These are phyloP conservation scores for Sanderia malayensis DNA, from an alignment of 30 jellyfish, hydroid and myxozoan genomes.

Conservation along the genomic window DNA sequence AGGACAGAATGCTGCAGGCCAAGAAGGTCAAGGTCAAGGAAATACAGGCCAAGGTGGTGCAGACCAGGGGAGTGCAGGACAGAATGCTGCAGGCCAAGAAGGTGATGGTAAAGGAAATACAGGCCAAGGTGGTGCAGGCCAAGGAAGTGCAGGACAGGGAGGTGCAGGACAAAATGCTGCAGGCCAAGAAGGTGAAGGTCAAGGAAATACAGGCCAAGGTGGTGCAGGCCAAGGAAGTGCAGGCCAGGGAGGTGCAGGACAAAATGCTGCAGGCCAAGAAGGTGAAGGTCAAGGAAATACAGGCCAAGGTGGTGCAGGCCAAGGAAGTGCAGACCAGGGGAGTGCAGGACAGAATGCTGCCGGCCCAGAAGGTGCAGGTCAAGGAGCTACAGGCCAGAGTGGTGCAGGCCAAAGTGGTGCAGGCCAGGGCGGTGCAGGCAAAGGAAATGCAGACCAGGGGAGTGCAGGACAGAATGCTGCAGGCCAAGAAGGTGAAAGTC, in stretches of 20 bases:
- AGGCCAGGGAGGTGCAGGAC: not conserved
- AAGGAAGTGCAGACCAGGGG: not conserved
- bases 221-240: not conserved
- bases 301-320: not conserved
- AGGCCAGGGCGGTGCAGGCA: slow-evolving; percentile 31
- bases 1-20: not conserved
- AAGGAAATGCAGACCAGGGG: not conserved
- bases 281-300: not conserved
- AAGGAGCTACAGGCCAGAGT: not conserved
- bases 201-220: not conserved
- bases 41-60: no score
- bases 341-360: not conserved
- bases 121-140: not conserved
- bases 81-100: not conserved
- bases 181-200: not conserved
- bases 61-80: not conserved
- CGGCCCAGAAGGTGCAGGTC: not conserved
- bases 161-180: not conserved
- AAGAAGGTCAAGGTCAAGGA: no score
- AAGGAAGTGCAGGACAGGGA: not conserved
- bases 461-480: slow-evolving; percentile 26
- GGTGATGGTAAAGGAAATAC: not conserved
- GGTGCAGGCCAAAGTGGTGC: slow-evolving; percentile 22
- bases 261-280: not conserved
- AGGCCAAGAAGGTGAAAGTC: slow-evolving; percentile 42